Percentiles rank a stretch among this genome's conserved stretches.
These are phyloP conservation scores for Crossaster papposus DNA, from an alignment of 53 echinoderm and acorn worm genomes.

Conservation along the genomic window DNA sequence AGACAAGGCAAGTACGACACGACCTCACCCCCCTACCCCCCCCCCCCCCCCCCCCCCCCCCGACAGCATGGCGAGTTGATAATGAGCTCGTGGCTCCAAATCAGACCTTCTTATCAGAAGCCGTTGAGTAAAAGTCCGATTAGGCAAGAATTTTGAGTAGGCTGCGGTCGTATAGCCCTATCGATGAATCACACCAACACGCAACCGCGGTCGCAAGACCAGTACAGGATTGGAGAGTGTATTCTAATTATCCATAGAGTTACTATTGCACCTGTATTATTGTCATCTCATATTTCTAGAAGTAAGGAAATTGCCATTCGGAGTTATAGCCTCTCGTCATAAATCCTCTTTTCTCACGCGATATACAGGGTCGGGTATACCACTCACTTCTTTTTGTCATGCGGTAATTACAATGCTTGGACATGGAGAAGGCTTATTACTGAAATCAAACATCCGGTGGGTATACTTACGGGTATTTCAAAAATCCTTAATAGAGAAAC, in stretches of 20 bases:
- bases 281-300: neutral
- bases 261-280: neutral
- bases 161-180: neutral
- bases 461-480: too few species aligned
- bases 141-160: constrained; percentile 44
- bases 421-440: too few species aligned
- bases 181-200: neutral
- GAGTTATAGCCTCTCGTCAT: neutral
- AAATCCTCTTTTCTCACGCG: neutral
- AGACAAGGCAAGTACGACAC: neutral
- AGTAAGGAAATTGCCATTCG: neutral
- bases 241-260: neutral
- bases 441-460: neutral
- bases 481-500: neutral
- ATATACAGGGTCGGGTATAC: neutral
- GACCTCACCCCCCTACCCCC: too few species aligned
- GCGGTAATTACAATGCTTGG: too few species aligned
- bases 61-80: constrained; percentile 1
- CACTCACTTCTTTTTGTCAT: neutral
- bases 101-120: constrained; percentile 3
- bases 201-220: neutral
- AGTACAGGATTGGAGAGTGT: neutral
- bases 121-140: constrained; percentile 18
- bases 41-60: neutral
- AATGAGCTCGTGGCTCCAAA: constrained; percentile 21